Percentiles rank a stretch among this genome's conserved stretches.
phyloP scores from a whole-genome alignment of 2,888 invertebrate genomes.

The Mythimna loreyi region DNA sequence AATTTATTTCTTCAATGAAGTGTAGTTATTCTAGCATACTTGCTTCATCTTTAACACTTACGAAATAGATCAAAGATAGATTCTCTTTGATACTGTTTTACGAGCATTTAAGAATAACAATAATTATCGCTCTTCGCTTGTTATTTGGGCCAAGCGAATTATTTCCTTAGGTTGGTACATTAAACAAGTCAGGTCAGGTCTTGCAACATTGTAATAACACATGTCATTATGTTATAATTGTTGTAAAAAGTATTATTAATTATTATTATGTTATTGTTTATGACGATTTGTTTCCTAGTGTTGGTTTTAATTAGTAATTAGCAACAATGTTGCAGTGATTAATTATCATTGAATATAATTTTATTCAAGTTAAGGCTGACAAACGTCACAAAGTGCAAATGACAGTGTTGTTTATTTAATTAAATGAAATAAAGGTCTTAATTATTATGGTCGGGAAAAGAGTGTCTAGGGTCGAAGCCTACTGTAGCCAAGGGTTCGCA shows the following conservation, averaged over 20 bases:
- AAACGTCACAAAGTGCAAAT: not conserved
- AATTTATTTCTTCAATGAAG: conserved; percentile 49
- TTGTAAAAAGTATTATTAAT: conserved; percentile 49
- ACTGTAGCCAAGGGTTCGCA: too few relatives aligned
- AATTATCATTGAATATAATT: conserved; percentile 19
- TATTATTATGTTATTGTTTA: conserved; percentile 29
- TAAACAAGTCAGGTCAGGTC: conserved; percentile 56
- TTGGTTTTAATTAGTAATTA: conserved; percentile 50
- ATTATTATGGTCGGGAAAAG: not conserved
- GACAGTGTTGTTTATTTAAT: not conserved
- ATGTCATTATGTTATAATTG: conserved; percentile 62
- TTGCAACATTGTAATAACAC: conserved; percentile 65
- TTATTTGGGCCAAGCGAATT: conserved; percentile 59
- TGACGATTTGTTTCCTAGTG: conserved; percentile 33
- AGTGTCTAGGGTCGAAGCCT: too few relatives aligned
- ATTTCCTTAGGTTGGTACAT: conserved; percentile 62
- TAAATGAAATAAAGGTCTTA: not conserved
- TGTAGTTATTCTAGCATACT: conserved; percentile 60
- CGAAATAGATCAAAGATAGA: conserved; percentile 64
- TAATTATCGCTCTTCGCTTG: conserved; percentile 57
- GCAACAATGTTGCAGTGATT: conserved; percentile 39
- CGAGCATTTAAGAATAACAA: conserved; percentile 65
- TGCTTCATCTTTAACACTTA: conserved; percentile 63
- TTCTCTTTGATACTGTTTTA: conserved; percentile 64
- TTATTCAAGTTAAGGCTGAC: not conserved